Conservation (phyloP, 2,888 invertebrate species). For the Dasypolia templi region DNA sequence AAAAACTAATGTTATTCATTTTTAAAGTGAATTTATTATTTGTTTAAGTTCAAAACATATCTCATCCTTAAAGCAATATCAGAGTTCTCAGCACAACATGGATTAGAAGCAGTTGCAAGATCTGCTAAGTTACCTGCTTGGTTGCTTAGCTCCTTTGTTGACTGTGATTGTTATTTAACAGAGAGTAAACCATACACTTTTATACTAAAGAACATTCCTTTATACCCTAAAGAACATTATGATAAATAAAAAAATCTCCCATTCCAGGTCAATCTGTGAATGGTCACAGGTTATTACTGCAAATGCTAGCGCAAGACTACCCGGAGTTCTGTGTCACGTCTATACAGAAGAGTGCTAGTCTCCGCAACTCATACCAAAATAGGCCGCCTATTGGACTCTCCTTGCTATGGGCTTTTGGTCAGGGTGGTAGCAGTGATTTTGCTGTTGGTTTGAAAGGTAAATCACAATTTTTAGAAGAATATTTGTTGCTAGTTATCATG, state of each 20-base stretch:
- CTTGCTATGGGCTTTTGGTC: conserved; percentile 94
- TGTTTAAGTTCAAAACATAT: not conserved
- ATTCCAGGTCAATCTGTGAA: conserved; percentile 88
- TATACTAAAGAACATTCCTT: not conserved
- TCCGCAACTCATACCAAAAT: conserved; percentile 94
- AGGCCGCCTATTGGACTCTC: conserved; percentile 93
- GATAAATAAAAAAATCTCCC: not conserved
- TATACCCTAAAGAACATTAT: not conserved
- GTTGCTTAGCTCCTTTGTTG: not conserved
- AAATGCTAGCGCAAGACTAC: conserved; percentile 92
- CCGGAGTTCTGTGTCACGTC: conserved; percentile 92
- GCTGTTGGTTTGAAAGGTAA: conserved; percentile 92
- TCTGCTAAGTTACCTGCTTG: not conserved
- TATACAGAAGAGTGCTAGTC: conserved; percentile 91
- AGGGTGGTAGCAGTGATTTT: conserved; percentile 92
- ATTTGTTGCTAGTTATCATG: not conserved
- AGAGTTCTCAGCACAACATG: not conserved
- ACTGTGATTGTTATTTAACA: not conserved
- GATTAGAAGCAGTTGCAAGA: not conserved
- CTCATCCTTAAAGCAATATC: not conserved
- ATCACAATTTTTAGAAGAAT: not conserved
- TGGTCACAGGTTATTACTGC: conserved; percentile 93
- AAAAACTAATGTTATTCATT: not conserved
- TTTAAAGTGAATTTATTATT: not conserved
- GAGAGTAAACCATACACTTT: not conserved